Evolutionary conservation across 2,888 invertebrate species (phyloP).

Genomic region (Auanema freiburgensis): DNA sequence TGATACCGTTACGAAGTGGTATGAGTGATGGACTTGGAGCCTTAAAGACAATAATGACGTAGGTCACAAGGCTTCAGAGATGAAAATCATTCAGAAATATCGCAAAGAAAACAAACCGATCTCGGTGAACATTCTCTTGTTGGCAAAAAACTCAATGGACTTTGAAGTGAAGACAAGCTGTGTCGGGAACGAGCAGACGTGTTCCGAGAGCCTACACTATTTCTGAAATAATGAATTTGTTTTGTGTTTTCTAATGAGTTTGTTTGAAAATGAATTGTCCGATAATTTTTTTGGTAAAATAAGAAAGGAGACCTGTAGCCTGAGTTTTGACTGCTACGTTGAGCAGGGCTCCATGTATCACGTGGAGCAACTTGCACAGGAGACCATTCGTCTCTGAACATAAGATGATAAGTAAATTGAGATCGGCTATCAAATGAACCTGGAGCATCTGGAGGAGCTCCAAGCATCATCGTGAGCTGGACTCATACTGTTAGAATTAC

Average conservation of each 20-base stretch:
- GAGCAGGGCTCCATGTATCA: conserved; percentile 24
- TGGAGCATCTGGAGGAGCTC: too few species aligned
- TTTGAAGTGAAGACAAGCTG: conserved; percentile 40
- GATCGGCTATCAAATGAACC: too few species aligned
- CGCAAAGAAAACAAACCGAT: conserved; percentile 23
- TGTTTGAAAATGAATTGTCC: neutral
- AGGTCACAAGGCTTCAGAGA: neutral
- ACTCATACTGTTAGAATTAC: conserved; percentile 15
- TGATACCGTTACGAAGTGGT: conserved; percentile 30
- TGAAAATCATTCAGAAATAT: neutral
- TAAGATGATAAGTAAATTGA: neutral
- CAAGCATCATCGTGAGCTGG: conserved; percentile 6
- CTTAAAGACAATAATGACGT: conserved; percentile 14
- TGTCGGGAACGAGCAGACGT: conserved; percentile 39
- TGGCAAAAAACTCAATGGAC: conserved; percentile 36
- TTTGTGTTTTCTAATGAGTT: neutral
- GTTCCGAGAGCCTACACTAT: conserved; percentile 39
- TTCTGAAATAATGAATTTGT: conserved; percentile 25
- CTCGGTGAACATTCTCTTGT: conserved; percentile 40
- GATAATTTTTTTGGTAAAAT: neutral
- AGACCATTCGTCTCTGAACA: conserved; percentile 18
- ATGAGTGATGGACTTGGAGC: conserved; percentile 38
- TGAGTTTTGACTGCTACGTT: conserved; percentile 38
- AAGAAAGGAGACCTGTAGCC: conserved; percentile 25
- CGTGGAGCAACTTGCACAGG: conserved; percentile 13